These are phyloP conservation scores for Cancer borealis DNA, from an alignment of 2,888 invertebrate genomes.

Conservation along the genomic window DNA sequence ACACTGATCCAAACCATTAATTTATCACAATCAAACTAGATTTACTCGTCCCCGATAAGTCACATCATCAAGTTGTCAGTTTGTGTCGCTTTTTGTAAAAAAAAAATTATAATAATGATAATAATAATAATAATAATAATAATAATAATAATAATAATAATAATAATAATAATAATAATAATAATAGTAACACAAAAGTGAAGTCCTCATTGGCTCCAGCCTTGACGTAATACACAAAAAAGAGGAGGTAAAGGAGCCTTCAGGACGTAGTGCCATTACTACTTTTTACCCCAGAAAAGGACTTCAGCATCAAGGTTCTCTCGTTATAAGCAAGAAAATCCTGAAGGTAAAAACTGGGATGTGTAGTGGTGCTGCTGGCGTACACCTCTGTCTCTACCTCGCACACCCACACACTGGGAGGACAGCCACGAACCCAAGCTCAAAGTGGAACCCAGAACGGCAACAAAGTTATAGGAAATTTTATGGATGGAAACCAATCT, in stretches of 20 bases:
- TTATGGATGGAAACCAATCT: not conserved
- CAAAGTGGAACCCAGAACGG: not conserved
- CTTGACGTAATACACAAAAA: not conserved
- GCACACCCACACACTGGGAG: not conserved
- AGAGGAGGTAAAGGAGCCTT: not conserved
- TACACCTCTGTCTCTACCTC: not conserved
- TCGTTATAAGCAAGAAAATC: constrained; percentile 10
- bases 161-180: not conserved
- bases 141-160: not conserved
- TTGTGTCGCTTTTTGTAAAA: not conserved
- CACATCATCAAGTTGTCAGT: too few species aligned
- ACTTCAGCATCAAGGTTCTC: not conserved
- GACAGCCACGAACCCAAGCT: not conserved
- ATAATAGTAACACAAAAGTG: too few species aligned
- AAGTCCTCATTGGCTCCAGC: not conserved
- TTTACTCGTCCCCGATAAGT: too few species aligned
- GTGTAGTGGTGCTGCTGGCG: not conserved
- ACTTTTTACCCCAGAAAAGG: not conserved
- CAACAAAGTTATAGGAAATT: not conserved
- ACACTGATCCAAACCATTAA: too few species aligned
- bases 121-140: too few species aligned
- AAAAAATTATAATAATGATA: not conserved
- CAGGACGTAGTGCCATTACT: not conserved
- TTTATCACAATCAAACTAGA: too few species aligned
- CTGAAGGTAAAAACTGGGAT: not conserved